Evolutionary conservation across 2,797 vertebrate species (phyloP).

Genomic region (Anomalospiza imberbis): DNA sequence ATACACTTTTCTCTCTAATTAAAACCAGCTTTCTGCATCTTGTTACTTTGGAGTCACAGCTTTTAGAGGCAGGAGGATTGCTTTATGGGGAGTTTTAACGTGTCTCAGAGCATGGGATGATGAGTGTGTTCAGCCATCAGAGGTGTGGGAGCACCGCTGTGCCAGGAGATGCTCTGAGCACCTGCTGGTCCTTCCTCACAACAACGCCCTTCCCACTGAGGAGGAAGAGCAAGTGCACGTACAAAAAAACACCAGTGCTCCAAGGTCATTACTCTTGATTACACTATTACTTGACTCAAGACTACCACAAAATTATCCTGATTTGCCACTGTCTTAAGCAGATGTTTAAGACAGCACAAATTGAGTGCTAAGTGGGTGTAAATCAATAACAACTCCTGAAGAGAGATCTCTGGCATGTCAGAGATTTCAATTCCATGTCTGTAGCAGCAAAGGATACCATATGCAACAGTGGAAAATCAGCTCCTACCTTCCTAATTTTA

Average conservation of each 20-base stretch:
- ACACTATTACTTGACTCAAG: neutral
- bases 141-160: neutral
- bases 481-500: neutral
- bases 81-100: neutral
- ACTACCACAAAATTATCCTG: neutral
- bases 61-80: neutral
- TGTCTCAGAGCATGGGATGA: neutral
- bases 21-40: neutral
- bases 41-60: neutral
- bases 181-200: neutral
- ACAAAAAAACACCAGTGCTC: neutral
- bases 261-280: neutral
- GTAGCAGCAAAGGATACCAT: neutral
- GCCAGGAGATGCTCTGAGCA: rapidly evolving
- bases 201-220: neutral
- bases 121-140: rapidly evolving
- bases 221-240: neutral
- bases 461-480: neutral
- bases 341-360: neutral
- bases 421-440: neutral
- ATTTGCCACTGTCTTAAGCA: neutral
- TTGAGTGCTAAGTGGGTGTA: constrained; percentile 25
- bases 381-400: neutral
- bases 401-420: neutral
- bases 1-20: constrained; percentile 7